Conservation (phyloP, 2,888 invertebrate genomes). For the Drosophila algonquin region DNA sequence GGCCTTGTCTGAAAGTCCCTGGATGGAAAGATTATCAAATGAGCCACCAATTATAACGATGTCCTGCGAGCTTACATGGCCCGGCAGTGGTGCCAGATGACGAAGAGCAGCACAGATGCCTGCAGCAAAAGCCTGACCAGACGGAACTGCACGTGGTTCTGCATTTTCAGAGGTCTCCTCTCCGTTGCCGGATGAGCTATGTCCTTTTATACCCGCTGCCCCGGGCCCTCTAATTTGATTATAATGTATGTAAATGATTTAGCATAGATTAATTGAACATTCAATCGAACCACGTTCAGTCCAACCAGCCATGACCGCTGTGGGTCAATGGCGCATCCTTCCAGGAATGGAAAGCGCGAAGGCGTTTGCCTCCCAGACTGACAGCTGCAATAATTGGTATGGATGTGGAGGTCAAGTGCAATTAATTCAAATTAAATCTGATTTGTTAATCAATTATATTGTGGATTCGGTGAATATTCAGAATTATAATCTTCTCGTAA, state of each 20-base stretch:
- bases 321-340: not conserved
- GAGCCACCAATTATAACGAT: not conserved
- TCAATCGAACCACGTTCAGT: slow-evolving; percentile 40
- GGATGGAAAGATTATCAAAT: not conserved
- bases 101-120: slow-evolving; percentile 20
- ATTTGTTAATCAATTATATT: not conserved
- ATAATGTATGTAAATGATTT: slow-evolving; percentile 51
- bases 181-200: slow-evolving; percentile 26
- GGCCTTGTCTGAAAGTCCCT: not conserved
- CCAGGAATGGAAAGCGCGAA: not conserved
- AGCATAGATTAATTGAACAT: slow-evolving; percentile 49
- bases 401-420: slow-evolving; percentile 36
- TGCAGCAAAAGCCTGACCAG: slow-evolving; percentile 35
- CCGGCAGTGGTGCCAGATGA: slow-evolving; percentile 34
- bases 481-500: not conserved
- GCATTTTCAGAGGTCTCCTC: slow-evolving; percentile 39
- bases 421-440: slow-evolving; percentile 3
- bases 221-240: slow-evolving; percentile 33
- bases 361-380: slow-evolving; percentile 25
- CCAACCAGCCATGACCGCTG: slow-evolving; percentile 24
- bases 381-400: slow-evolving; percentile 41
- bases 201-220: not conserved
- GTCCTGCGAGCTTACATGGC: slow-evolving; percentile 36
- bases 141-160: slow-evolving; percentile 32
- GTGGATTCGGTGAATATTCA: not conserved